A percentile compares a stretch with the other conserved stretches of the same genome.
Conservation (phyloP, 2,888 invertebrate genomes). For the Rhagonycha lutea region DNA sequence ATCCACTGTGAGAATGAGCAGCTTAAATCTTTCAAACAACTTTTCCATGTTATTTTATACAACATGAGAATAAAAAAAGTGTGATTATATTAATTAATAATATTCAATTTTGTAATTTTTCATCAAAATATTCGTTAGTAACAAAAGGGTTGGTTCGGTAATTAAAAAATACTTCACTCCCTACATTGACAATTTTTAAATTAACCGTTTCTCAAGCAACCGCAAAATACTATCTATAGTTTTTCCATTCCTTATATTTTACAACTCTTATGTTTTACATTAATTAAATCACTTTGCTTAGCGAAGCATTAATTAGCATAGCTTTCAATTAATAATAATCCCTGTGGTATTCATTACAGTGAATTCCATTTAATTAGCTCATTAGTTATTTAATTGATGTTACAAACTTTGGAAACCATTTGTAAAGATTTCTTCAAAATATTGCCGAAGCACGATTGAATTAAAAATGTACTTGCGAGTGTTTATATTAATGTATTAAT, state of each 20-base stretch:
- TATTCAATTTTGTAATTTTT: not conserved
- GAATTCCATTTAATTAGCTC: constrained; percentile 60
- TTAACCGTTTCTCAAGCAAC: not conserved
- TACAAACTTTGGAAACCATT: constrained; percentile 48
- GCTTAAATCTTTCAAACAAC: constrained; percentile 21
- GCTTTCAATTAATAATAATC: constrained; percentile 49
- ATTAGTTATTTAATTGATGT: constrained; percentile 59
- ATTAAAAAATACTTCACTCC: not conserved
- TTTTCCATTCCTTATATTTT: constrained; percentile 9
- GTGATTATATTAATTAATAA: not conserved
- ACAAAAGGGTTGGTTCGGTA: not conserved
- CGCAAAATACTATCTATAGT: not conserved
- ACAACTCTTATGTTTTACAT: constrained; percentile 22
- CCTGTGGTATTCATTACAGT: constrained; percentile 55
- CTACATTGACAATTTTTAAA: not conserved
- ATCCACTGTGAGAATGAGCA: constrained; percentile 21
- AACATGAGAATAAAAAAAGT: not conserved
- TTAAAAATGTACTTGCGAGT: constrained; percentile 17
- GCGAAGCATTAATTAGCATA: constrained; percentile 43
- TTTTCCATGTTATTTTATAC: constrained; percentile 18
- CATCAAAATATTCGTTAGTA: not conserved
- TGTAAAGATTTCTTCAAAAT: constrained; percentile 32
- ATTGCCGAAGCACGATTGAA: constrained; percentile 21
- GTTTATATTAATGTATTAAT: not conserved
- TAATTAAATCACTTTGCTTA: constrained; percentile 35